Percentiles rank a stretch among this genome's conserved stretches.
Conservation (phyloP, 1,140 invertebrate genomes). For the Caenorhabditis briggsae region DNA sequence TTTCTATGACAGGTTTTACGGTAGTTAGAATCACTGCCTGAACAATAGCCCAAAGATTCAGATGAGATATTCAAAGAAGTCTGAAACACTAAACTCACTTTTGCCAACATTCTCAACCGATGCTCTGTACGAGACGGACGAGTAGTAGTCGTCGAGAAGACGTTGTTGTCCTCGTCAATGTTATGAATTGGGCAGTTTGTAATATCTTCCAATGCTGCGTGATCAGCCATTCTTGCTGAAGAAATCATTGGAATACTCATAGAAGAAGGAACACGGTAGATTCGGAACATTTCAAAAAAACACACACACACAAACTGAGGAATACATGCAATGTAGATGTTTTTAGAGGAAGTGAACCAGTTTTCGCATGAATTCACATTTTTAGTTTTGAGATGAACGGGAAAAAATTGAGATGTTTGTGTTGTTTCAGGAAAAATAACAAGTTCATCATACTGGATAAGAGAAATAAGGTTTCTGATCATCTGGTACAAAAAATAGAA, state of each 20-base stretch:
- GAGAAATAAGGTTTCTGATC: too few relatives aligned
- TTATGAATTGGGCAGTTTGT: slow-evolving; percentile 49
- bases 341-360: background rate
- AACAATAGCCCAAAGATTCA: background rate
- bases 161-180: slow-evolving; percentile 41
- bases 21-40: too few relatives aligned
- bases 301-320: background rate
- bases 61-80: too few relatives aligned
- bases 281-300: background rate
- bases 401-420: background rate
- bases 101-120: slow-evolving; percentile 17
- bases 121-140: slow-evolving; percentile 38
- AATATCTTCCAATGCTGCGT: slow-evolving; percentile 22
- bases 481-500: too few relatives aligned
- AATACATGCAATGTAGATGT: background rate
- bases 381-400: background rate
- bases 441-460: background rate
- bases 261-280: background rate
- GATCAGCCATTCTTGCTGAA: slow-evolving; percentile 28
- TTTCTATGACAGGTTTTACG: too few relatives aligned
- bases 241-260: background rate
- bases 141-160: slow-evolving; percentile 4
- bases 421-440: slow-evolving; percentile 8
- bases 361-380: slow-evolving; percentile 30
- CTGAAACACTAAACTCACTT: slow-evolving; percentile 8